These are phyloP conservation scores for Caracal caracal DNA, from an alignment of 2,113 vertebrate genomes.

Conservation along the genomic window DNA sequence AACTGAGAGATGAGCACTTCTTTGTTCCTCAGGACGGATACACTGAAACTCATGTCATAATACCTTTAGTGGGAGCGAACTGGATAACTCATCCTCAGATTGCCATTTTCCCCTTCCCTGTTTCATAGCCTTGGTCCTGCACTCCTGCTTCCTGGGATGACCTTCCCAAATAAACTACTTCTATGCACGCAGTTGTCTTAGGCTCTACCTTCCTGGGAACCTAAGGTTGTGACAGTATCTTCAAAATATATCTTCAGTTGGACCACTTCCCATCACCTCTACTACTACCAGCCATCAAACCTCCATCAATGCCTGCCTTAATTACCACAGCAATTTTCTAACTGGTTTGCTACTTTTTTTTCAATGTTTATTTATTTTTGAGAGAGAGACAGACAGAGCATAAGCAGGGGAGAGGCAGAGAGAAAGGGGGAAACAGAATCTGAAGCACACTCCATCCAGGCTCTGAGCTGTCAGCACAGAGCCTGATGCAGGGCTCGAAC, in stretches of 20 bases:
- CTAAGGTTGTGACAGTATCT: background rate
- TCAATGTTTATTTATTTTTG: too few species aligned
- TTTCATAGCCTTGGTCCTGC: background rate
- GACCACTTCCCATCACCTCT: background rate
- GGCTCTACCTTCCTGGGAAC: background rate
- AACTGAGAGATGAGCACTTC: background rate
- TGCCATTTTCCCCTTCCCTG: background rate
- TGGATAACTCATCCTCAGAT: background rate
- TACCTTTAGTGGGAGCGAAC: background rate
- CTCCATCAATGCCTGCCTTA: background rate
- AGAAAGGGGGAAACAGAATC: too few species aligned
- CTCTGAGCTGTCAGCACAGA: too few species aligned
- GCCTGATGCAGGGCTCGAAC: too few species aligned
- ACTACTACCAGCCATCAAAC: accelerated
- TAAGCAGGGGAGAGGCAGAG: too few species aligned
- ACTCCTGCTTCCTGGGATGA: background rate
- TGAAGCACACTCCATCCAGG: too few species aligned
- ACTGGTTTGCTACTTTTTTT: too few species aligned
- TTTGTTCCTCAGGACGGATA: background rate
- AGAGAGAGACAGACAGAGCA: too few species aligned
- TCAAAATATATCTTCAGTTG: background rate
- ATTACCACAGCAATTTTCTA: background rate
- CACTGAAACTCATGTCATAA: background rate
- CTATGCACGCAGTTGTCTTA: background rate
- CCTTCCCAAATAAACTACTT: background rate